These are phyloP conservation scores for Australoheros facetus DNA, from an alignment of 2,797 vertebrate genomes.

Conservation along the genomic window DNA sequence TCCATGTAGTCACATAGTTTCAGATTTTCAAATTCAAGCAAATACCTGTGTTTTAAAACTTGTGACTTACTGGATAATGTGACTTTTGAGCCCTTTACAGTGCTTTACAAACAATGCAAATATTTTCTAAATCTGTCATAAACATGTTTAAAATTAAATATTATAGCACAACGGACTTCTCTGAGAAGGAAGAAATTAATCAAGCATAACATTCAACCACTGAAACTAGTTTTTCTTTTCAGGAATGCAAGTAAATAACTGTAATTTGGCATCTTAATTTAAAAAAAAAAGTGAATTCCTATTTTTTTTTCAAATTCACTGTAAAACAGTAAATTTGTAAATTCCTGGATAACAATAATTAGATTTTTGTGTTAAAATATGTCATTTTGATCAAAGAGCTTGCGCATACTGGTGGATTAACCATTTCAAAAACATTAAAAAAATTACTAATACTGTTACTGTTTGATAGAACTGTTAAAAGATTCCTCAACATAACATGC, in stretches of 20 bases:
- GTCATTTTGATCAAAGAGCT: background rate
- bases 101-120: background rate
- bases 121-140: too few species aligned
- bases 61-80: background rate
- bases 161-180: too few species aligned
- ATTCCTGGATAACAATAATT: background rate
- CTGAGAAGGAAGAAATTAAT: too few species aligned
- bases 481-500: background rate
- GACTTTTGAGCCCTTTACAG: fast-evolving
- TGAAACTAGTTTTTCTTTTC: too few species aligned
- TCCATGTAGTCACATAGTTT: background rate
- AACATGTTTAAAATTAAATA: too few species aligned
- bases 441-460: too few species aligned
- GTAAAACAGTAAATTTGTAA: background rate
- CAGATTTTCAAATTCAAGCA: background rate
- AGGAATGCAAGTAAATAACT: too few species aligned
- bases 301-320: background rate
- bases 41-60: background rate
- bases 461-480: background rate
- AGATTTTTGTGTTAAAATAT: background rate
- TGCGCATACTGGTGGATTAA: background rate
- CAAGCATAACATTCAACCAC: too few species aligned
- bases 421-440: too few species aligned
- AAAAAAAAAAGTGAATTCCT: background rate
- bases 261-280: too few species aligned